These are phyloP conservation scores for Rhopalosiphum maidis DNA, from an alignment of 1,140 invertebrate genomes.

Conservation along the genomic window DNA sequence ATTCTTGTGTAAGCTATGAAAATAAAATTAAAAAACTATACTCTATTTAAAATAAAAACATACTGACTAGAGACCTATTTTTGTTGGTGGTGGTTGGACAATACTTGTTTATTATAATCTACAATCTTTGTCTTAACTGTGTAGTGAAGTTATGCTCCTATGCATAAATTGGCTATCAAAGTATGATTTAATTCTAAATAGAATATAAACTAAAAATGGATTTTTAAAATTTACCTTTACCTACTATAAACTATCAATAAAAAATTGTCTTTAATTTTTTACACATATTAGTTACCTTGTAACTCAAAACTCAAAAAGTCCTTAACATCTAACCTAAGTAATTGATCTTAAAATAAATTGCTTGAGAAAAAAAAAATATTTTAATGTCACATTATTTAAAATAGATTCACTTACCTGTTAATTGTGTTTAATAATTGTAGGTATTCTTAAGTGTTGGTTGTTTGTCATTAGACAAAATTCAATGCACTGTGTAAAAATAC, in stretches of 20 bases:
- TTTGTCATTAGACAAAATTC: not conserved
- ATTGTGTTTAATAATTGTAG: not conserved
- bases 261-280: not conserved
- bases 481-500: not conserved
- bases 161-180: no score
- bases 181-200: no score
- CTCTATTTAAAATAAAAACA: no score
- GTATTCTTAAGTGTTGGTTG: not conserved
- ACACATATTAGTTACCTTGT: not conserved
- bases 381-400: not conserved
- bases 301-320: not conserved
- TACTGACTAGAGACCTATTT: no score
- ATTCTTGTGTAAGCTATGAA: not conserved
- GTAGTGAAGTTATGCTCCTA: no score
- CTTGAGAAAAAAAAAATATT: not conserved
- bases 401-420: not conserved
- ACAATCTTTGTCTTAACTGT: no score
- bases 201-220: no score
- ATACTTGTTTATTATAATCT: no score
- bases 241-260: not conserved
- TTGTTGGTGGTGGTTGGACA: no score
- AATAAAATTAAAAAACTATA: not conserved
- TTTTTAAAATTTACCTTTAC: not conserved
- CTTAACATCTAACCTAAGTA: not conserved
- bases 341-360: not conserved